phyloP scores from a whole-genome alignment of 2,797 vertebrate genomes.

The Garrulus glandarius region DNA sequence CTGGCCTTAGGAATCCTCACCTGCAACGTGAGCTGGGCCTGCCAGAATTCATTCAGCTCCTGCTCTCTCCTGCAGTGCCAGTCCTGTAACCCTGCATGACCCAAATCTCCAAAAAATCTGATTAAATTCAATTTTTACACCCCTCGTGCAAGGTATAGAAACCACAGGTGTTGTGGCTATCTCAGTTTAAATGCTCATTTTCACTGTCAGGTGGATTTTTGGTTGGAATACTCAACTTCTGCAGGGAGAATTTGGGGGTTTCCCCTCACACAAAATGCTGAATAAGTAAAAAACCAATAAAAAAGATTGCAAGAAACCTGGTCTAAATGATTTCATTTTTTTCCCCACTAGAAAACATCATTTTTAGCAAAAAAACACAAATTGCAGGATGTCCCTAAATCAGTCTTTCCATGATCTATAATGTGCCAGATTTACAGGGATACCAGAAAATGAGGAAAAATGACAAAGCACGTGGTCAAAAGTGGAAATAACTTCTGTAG shows the following conservation, averaged over 20 bases:
- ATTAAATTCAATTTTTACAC: background rate
- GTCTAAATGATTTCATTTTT: fast-evolving
- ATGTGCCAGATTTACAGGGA: fast-evolving
- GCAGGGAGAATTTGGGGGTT: background rate
- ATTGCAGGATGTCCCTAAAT: background rate
- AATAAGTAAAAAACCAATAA: background rate
- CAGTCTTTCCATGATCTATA: fast-evolving
- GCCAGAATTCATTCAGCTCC: background rate
- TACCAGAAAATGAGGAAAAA: background rate
- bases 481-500: background rate
- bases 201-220: background rate
- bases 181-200: background rate
- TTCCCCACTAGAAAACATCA: fast-evolving
- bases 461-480: fast-evolving
- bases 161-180: background rate
- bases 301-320: background rate
- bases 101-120: background rate
- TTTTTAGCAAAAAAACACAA: background rate
- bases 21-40: fast-evolving
- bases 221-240: background rate
- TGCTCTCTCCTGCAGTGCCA: background rate
- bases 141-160: fast-evolving
- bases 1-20: background rate
- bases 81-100: background rate
- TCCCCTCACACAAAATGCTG: background rate